Conservation (phyloP, 2,888 invertebrate species). For the Cinara cedri region DNA sequence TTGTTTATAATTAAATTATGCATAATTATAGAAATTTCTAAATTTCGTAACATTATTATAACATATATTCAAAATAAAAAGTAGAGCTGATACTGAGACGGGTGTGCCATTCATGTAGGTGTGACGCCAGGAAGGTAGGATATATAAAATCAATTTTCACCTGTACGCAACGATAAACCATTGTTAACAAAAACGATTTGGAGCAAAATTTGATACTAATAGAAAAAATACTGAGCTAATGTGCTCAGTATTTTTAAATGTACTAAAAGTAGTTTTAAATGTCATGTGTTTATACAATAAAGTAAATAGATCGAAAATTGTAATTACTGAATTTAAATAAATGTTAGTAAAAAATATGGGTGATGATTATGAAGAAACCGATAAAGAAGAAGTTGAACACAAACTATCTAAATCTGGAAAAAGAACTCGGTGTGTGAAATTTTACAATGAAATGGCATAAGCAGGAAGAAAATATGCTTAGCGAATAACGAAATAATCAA, state of each 20-base stretch:
- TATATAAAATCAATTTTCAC: too few species aligned
- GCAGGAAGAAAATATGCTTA: slow-evolving; percentile 18
- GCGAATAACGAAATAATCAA: slow-evolving; percentile 11
- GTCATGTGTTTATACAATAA: slow-evolving; percentile 8
- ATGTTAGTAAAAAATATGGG: slow-evolving; percentile 22
- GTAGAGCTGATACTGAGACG: too few species aligned
- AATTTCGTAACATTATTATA: too few species aligned
- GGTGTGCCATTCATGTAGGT: too few species aligned
- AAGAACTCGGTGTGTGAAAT: slow-evolving; percentile 11
- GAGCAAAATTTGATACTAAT: too few species aligned
- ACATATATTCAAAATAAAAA: too few species aligned
- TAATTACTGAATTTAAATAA: slow-evolving; percentile 19
- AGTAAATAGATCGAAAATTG: slow-evolving; percentile 3
- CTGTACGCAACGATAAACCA: too few species aligned
- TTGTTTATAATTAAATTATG: too few species aligned
- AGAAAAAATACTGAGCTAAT: not conserved
- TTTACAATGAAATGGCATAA: slow-evolving; percentile 22
- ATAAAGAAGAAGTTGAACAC: slow-evolving; percentile 14
- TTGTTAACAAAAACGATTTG: too few species aligned
- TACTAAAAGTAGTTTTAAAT: slow-evolving; percentile 24
- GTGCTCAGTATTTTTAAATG: too few species aligned
- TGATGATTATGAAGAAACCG: slow-evolving; percentile 61
- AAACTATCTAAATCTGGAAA: slow-evolving; percentile 23
- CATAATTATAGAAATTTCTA: too few species aligned
- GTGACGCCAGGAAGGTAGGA: too few species aligned